phyloP scores from a whole-genome alignment of 2,797 vertebrate genomes.

The Caiman crocodilus region DNA sequence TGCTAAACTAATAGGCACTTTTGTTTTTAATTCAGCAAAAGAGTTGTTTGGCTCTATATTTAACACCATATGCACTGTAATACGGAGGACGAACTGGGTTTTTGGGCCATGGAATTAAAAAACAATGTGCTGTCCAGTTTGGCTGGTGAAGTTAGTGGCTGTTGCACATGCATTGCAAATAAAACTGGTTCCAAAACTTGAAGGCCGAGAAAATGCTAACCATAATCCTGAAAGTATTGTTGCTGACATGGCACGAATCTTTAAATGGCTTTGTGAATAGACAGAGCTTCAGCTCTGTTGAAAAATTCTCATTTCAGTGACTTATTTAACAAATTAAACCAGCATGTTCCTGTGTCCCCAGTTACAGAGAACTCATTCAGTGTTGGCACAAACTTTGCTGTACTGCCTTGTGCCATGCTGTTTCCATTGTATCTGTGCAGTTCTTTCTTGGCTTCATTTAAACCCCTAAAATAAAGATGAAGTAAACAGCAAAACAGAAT shows the following conservation, averaged over 20 bases:
- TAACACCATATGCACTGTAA: background rate
- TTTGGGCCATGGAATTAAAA: background rate
- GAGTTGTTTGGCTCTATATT: background rate
- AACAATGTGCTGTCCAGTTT: rapidly evolving
- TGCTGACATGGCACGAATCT: background rate
- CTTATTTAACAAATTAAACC: background rate
- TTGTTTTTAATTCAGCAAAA: background rate
- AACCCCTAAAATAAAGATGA: background rate
- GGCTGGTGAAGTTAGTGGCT: background rate
- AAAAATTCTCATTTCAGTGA: background rate
- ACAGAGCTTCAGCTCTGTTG: background rate
- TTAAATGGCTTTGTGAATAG: background rate
- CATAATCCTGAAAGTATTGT: background rate
- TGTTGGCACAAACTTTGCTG: background rate
- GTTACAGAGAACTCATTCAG: background rate
- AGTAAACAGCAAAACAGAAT: background rate
- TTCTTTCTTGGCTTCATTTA: background rate
- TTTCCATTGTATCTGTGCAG: background rate
- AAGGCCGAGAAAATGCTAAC: background rate
- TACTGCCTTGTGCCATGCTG: background rate
- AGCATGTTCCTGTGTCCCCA: background rate
- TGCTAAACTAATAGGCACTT: background rate
- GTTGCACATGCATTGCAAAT: background rate
- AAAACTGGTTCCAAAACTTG: background rate
- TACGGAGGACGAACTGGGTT: background rate